Conservation (phyloP, 2,797 vertebrate species). For the Gouania willdenowi region DNA sequence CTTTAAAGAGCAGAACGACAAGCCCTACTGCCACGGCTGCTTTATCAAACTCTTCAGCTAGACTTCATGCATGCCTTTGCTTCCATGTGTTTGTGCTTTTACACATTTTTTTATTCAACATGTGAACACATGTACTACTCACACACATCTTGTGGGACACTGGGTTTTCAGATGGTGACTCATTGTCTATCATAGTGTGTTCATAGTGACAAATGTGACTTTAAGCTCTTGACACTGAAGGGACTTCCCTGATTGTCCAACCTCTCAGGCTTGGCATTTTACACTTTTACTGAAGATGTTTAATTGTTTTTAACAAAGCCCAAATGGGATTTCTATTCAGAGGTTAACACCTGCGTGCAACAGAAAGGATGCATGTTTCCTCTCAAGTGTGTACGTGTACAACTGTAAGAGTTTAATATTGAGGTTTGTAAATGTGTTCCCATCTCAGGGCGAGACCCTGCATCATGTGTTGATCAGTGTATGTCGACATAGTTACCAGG, state of each 20-base stretch:
- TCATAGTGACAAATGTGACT: slow-evolving; percentile 5
- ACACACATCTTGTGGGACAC: no score
- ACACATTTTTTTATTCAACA: not conserved
- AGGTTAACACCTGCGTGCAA: slow-evolving; percentile 28
- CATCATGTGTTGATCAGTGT: slow-evolving; percentile 15
- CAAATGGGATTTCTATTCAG: slow-evolving; percentile 67
- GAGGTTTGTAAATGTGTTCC: slow-evolving; percentile 37
- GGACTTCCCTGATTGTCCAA: slow-evolving; percentile 31
- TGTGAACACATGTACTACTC: no score
- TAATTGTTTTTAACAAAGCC: slow-evolving; percentile 58
- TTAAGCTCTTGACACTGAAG: slow-evolving; percentile 22
- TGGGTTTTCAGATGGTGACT: slow-evolving; percentile 11
- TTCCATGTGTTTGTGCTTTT: not conserved
- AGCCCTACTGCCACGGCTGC: slow-evolving; percentile 95
- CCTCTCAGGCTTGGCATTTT: slow-evolving; percentile 42
- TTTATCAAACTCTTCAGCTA: slow-evolving; percentile 95
- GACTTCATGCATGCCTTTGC: slow-evolving; percentile 26
- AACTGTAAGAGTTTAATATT: slow-evolving; percentile 15
- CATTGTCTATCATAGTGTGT: slow-evolving; percentile 6
- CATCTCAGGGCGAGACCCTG: slow-evolving; percentile 30
- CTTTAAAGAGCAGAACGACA: slow-evolving; percentile 97
- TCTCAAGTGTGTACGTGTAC: slow-evolving; percentile 9
- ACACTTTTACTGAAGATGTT: slow-evolving; percentile 52
- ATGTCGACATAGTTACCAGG: slow-evolving; percentile 14
- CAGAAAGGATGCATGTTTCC: slow-evolving; percentile 1